Conservation (phyloP, 64 coral and sea anemone genomes). For the Trachythela sp. region DNA sequence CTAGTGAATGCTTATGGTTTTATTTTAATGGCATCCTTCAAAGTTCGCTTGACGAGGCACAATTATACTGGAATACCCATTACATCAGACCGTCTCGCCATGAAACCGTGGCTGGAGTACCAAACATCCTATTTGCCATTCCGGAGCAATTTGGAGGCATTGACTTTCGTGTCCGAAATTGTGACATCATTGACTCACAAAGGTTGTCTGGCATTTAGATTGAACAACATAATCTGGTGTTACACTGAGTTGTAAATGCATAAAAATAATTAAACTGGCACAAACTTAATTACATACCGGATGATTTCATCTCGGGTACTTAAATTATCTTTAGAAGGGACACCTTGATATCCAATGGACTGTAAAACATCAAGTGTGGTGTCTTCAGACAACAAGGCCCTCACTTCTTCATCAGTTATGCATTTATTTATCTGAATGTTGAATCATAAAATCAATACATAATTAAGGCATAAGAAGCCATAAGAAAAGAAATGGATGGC, state of each 20-base stretch:
- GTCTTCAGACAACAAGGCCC: background rate
- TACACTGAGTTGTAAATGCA: too few species aligned
- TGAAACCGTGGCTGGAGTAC: constrained; percentile 41
- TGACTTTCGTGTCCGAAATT: background rate
- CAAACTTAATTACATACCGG: background rate
- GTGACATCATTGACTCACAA: too few species aligned
- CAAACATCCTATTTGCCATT: background rate
- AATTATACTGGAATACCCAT: constrained; percentile 56
- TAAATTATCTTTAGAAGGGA: constrained; percentile 7
- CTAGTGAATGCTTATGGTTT: constrained; percentile 55
- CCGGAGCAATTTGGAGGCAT: background rate
- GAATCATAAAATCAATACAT: background rate
- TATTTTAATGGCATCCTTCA: constrained; percentile 45
- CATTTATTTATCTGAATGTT: background rate
- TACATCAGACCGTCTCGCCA: constrained; percentile 35
- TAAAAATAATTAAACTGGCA: background rate
- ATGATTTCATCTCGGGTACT: background rate
- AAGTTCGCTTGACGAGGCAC: constrained; percentile 37
- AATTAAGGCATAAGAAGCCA: background rate
- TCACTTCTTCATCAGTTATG: constrained; percentile 4
- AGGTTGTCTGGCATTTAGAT: too few species aligned
- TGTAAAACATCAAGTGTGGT: background rate
- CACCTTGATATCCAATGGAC: background rate
- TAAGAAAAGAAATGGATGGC: constrained; percentile 12
- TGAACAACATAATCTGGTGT: too few species aligned